Evolutionary conservation across 2,888 invertebrate genomes (phyloP).

Genomic region (Platycheirus albimanus): DNA sequence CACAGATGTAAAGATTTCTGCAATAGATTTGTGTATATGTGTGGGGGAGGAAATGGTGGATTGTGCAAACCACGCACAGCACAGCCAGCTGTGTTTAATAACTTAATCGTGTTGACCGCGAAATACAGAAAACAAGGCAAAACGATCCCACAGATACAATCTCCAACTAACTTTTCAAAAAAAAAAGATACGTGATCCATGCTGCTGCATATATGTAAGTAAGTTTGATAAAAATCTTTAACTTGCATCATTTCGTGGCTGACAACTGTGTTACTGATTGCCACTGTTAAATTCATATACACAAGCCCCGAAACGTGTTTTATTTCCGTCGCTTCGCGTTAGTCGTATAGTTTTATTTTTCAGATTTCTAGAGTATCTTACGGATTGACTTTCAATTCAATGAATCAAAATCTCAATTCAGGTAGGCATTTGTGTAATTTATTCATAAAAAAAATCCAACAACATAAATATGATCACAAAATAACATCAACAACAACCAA

Average conservation of each 20-base stretch:
- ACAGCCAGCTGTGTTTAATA: constrained; percentile 59
- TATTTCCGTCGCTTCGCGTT: constrained; percentile 3
- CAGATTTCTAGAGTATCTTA: constrained; percentile 59
- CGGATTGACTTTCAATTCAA: constrained; percentile 67
- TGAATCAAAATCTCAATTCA: constrained; percentile 70
- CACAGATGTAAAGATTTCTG: neutral
- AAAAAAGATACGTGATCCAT: constrained; percentile 68
- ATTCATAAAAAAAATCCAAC: constrained; percentile 47
- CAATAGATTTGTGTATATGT: neutral
- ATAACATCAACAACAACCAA: constrained; percentile 17
- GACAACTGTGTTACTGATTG: constrained; percentile 72
- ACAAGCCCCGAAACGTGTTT: constrained; percentile 60
- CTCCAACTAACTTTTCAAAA: constrained; percentile 7
- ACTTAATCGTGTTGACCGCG: constrained; percentile 72
- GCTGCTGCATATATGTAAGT: constrained; percentile 38
- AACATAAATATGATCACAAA: constrained; percentile 45
- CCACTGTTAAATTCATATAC: constrained; percentile 42
- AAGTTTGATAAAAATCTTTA: constrained; percentile 65
- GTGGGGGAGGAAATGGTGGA: constrained; percentile 54
- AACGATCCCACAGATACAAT: constrained; percentile 60
- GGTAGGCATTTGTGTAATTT: constrained; percentile 72
- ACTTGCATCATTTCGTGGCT: constrained; percentile 71
- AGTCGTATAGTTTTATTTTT: neutral
- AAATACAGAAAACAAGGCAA: constrained; percentile 48
- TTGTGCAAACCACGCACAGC: constrained; percentile 55